These are phyloP conservation scores for Decapterus maruadsi DNA, from an alignment of 2,797 vertebrate species.

Conservation along the genomic window DNA sequence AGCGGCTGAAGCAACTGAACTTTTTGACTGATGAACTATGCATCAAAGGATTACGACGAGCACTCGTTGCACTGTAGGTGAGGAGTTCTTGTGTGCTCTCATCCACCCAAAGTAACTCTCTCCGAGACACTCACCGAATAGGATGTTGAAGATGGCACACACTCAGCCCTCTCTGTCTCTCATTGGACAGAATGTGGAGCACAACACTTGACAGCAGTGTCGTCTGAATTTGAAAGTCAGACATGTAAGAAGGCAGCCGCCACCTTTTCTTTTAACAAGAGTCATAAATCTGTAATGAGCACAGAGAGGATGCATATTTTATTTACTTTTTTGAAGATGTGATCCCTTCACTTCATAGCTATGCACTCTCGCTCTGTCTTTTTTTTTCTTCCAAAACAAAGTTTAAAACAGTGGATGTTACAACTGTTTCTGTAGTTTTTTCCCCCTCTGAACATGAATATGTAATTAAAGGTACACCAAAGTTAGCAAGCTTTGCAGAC, in stretches of 20 bases:
- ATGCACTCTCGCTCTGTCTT: conserved; percentile 69
- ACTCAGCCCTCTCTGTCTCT: conserved; percentile 69
- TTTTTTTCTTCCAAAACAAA: conserved; percentile 73
- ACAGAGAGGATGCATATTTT: conserved; percentile 85
- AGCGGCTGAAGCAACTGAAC: conserved; percentile 78
- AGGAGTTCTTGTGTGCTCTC: conserved; percentile 69
- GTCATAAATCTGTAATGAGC: conserved; percentile 88
- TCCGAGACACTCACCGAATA: conserved; percentile 60
- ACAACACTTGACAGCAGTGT: conserved; percentile 83
- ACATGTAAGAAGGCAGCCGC: conserved; percentile 80
- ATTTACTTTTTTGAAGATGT: conserved; percentile 84
- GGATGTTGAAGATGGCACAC: conserved; percentile 62
- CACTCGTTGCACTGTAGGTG: conserved; percentile 75
- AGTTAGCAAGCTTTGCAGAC: conserved; percentile 62
- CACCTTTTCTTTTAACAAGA: conserved; percentile 86
- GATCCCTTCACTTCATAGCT: conserved; percentile 80
- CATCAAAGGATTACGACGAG: conserved; percentile 72
- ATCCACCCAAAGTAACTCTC: conserved; percentile 72
- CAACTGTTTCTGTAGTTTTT: conserved; percentile 68
- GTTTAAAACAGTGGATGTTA: conserved; percentile 77
- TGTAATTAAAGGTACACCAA: conserved; percentile 73
- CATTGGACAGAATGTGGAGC: conserved; percentile 86
- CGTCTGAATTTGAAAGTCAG: conserved; percentile 83
- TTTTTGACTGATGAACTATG: conserved; percentile 82
- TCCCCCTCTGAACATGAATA: conserved; percentile 71